Base-by-base conservation (phyloP, 2,113 vertebrate species). In the Galeopterus variegatus region DNA sequence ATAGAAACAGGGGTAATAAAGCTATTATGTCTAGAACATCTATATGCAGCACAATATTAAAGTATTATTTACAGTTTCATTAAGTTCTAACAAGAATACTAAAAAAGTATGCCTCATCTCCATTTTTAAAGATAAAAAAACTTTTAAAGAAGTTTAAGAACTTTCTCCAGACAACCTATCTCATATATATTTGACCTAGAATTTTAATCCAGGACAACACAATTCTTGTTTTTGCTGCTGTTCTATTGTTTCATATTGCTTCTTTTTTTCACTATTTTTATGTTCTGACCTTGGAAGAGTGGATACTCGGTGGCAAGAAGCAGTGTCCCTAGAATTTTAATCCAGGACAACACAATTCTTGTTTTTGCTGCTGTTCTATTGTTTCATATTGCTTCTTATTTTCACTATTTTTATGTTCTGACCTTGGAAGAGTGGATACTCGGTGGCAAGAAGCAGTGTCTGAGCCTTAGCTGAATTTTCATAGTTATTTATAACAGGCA, bases 41-140 rank as follows among this genome's bases (percentile, higher is more conserved):
- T 84, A 48, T 85, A 52, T 56, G 19, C 33, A 3, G 23, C 7
- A 90, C 6, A 21, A 28, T 69, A 50, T 67, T 64, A 50, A 88
- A 13, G 0, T 69, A 79, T 36, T 67, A 28, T 41, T 96, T 79
- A 26, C 6, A 56, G 50, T 90, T 36, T 72, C 33, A 45, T 41
- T 83, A 86, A 81, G 3, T 31, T 18, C 45, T 76, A 9, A 85
- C 19, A 92, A 56, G 17, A 91, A 62, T 67, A n/a, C 23, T 65
- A 48, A 77, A 93, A 94, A 41, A 10, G 73, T 48, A 5, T 62
- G 45, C 33, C 54, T 52, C 3, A 5, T 58, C 18, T 90, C 52
- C 33, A 69, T 62, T 31, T 83, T 69, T 58, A 69, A 79, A 89
- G 7, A n/a, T 82, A 72, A 82, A 31, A 91, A 79, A 92, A 91